Percentiles rank a stretch among this genome's conserved stretches.
phyloP scores from a whole-genome alignment of 2,888 invertebrate genomes.

The Leptothorax acervorum region DNA sequence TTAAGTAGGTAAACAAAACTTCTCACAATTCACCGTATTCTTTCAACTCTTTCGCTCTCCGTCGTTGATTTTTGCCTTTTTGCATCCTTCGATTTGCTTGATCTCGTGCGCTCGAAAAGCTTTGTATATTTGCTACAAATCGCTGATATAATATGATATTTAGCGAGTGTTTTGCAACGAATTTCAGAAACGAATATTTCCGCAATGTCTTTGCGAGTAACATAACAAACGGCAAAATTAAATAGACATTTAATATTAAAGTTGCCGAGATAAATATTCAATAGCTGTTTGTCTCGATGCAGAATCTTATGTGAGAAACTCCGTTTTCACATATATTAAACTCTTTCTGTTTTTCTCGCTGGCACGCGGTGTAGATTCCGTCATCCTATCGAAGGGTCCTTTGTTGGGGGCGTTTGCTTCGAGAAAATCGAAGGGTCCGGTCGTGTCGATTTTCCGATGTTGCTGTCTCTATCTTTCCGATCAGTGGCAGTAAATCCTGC shows the following conservation, averaged over 20 bases:
- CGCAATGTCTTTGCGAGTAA: not conserved
- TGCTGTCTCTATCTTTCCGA: conserved; percentile 53
- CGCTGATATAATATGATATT: not conserved
- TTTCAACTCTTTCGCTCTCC: not conserved
- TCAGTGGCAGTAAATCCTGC: conserved; percentile 68
- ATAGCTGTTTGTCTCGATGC: not conserved
- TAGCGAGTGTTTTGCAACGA: not conserved
- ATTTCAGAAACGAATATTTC: not conserved
- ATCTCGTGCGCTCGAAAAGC: not conserved
- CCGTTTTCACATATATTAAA: not conserved
- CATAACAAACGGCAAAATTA: not conserved
- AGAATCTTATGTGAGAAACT: conserved; percentile 4
- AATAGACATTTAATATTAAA: conserved; percentile 7
- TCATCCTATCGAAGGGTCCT: conserved; percentile 1
- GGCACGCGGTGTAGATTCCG: not conserved
- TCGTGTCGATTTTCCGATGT: conserved; percentile 50
- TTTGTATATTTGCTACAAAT: not conserved
- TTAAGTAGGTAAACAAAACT: conserved; percentile 62
- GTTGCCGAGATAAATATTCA: conserved; percentile 7
- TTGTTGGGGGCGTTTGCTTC: conserved; percentile 12
- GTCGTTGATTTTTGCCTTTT: not conserved
- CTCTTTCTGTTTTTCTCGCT: not conserved
- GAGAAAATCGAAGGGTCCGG: not conserved
- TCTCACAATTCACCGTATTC: conserved; percentile 14
- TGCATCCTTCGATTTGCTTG: not conserved